These are phyloP conservation scores for Plectus sambesii DNA, from an alignment of 1,140 invertebrate species.

Conservation along the genomic window DNA sequence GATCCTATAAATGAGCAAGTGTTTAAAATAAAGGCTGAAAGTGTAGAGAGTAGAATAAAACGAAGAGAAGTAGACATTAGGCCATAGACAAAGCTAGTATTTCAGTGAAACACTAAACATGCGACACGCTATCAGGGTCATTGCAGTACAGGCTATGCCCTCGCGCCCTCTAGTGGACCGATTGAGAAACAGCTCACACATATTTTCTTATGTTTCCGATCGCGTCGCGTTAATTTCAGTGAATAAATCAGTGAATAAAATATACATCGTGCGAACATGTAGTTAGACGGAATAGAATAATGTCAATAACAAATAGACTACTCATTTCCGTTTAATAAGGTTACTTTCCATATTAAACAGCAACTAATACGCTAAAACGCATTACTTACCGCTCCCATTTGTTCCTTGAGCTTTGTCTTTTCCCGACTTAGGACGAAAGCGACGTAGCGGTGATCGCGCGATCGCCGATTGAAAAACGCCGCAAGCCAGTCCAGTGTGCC, in stretches of 20 bases:
- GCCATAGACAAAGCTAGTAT: slow-evolving; percentile 13
- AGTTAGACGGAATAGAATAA: slow-evolving; percentile 23
- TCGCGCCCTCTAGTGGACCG: too few relatives aligned
- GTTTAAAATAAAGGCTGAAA: too few relatives aligned
- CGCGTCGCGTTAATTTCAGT: not conserved
- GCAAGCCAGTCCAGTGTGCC: slow-evolving; percentile 26
- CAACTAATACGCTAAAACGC: slow-evolving; percentile 1
- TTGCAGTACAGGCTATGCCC: too few relatives aligned
- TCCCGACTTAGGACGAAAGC: slow-evolving; percentile 41
- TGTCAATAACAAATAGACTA: too few relatives aligned
- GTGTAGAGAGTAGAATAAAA: slow-evolving; percentile 63
- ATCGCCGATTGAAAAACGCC: slow-evolving; percentile 36
- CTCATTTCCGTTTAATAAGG: too few relatives aligned
- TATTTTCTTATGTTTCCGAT: not conserved
- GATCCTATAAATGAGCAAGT: too few relatives aligned
- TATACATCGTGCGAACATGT: too few relatives aligned
- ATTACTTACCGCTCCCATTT: slow-evolving; percentile 27
- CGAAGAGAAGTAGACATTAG: slow-evolving; percentile 42
- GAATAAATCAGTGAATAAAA: too few relatives aligned
- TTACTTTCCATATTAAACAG: too few relatives aligned
- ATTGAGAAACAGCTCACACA: too few relatives aligned
- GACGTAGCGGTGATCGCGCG: slow-evolving; percentile 43
- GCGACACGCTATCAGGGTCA: not conserved
- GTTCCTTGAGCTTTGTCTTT: slow-evolving; percentile 36
- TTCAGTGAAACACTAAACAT: not conserved